Percentiles rank a stretch among this genome's conserved stretches.
Conservation (phyloP, 2,888 invertebrate genomes). For the Schizaphis graminum region DNA sequence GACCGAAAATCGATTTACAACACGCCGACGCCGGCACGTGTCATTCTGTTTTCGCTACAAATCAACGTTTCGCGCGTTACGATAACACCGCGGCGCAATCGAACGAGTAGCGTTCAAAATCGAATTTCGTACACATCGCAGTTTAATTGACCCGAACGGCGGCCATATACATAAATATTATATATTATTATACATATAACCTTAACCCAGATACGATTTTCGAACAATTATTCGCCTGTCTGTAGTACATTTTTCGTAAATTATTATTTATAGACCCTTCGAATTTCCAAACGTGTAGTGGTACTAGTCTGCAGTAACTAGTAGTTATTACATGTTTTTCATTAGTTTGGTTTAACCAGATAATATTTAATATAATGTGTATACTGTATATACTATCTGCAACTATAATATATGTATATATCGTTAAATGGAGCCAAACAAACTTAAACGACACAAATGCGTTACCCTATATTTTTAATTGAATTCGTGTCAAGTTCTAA, state of each 20-base stretch:
- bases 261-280: background rate
- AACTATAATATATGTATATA: background rate
- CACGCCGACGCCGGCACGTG: background rate
- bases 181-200: background rate
- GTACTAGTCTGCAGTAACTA: no score
- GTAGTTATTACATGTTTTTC: background rate
- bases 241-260: background rate
- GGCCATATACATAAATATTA: background rate
- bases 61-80: background rate
- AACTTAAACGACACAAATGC: background rate
- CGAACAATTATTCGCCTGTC: slow-evolving; percentile 20
- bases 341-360: background rate
- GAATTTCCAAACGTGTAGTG: background rate
- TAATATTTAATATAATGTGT: background rate
- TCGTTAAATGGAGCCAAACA: background rate
- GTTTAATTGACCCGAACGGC: slow-evolving; percentile 56
- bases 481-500: background rate
- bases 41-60: slow-evolving; percentile 16
- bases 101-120: slow-evolving; percentile 51
- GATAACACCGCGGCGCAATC: slow-evolving; percentile 17
- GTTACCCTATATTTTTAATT: background rate
- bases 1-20: slow-evolving; percentile 22
- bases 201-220: slow-evolving; percentile 37
- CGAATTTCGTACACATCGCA: slow-evolving; percentile 42
- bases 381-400: background rate